Evolutionary conservation across 2,797 vertebrate genomes (phyloP), one percentile per base, ranked within the genome.

Genomic region (Enteromius paludinosus): DNA sequence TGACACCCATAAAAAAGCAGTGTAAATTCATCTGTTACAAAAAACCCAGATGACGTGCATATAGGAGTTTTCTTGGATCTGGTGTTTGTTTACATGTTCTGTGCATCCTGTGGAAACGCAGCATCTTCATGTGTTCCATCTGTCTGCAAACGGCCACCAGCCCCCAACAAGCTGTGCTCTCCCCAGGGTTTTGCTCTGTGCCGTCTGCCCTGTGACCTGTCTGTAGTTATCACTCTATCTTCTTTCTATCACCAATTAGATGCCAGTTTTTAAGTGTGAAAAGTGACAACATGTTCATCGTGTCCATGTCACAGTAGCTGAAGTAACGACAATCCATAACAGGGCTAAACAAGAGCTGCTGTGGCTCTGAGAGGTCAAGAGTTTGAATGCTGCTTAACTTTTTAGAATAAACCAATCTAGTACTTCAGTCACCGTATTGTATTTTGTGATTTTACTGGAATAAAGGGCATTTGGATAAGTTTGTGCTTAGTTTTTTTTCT

Each of bases 101-200:
- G 79, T 76, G 65, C 83, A 84, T 76, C 75, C 82, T 85, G 85
- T 86, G 83, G 77, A 86, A 87, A 85, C 80, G 54, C 82, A 79
- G 83, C 81, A 84, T 77, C 82, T 75, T 84, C 86, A 79, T 82
- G 78, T 83, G 84, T 76, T 73, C 86, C 49, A 72, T 64, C 84
- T 84, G 84, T 65, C 73, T 59, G 61, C 38, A 45, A 81, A 69
- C 79, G 28, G 62, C 86, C 87, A 86, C 89, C 88, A 87, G 86
- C 84, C 74, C 87, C 77, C 62, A 61, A 78, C 78, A 78, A 83
- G 85, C 85, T 80, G 83, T 61, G 81, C 49, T 71, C 71, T 65
- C 76, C 25, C 69, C 28, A 41, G 75, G 56, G 73, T 75, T 68
- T 52, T 52, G 81, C 66, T 62, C 66, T 62, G 69, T 81, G 64